phyloP scores from a whole-genome alignment of 2,797 vertebrate genomes.

The Pipistrellus pipistrellus region DNA sequence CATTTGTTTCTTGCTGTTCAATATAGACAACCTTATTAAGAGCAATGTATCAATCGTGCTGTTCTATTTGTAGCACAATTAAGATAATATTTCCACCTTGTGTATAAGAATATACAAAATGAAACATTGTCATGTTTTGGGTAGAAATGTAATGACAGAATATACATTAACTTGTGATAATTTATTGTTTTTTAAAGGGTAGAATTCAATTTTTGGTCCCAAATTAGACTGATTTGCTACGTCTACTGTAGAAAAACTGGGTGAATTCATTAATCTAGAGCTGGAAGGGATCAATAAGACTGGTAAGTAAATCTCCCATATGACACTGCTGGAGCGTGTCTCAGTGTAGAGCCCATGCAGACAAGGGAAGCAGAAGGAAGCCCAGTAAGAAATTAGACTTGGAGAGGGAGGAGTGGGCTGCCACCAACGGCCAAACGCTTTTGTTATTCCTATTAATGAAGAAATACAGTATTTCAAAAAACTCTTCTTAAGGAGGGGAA shows the following conservation, averaged over 20 bases:
- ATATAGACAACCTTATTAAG: conserved; percentile 1
- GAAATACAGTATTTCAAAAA: conserved; percentile 20
- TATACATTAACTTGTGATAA: not conserved
- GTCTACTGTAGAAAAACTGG: conserved; percentile 34
- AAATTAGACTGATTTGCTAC: conserved; percentile 41
- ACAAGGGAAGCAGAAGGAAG: not conserved
- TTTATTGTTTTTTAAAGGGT: conserved; percentile 32
- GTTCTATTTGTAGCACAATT: conserved; percentile 45
- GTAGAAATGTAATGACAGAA: conserved; percentile 32
- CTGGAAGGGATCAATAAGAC: not conserved
- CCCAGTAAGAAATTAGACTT: not conserved
- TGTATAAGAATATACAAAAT: not conserved
- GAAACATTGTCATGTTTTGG: conserved; percentile 15
- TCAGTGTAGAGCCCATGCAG: not conserved
- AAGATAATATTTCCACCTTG: not conserved
- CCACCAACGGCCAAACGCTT: not conserved
- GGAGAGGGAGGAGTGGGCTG: not conserved
- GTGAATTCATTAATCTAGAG: not conserved
- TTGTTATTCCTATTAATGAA: not conserved
- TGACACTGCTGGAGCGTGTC: not conserved
- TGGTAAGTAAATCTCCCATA: not conserved
- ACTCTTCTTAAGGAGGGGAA: not conserved
- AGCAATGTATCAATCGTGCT: not conserved
- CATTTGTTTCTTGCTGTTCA: conserved; percentile 17
- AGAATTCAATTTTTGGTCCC: conserved; percentile 7